Conservation (phyloP, 2,797 vertebrate species). For the Huso huso region DNA sequence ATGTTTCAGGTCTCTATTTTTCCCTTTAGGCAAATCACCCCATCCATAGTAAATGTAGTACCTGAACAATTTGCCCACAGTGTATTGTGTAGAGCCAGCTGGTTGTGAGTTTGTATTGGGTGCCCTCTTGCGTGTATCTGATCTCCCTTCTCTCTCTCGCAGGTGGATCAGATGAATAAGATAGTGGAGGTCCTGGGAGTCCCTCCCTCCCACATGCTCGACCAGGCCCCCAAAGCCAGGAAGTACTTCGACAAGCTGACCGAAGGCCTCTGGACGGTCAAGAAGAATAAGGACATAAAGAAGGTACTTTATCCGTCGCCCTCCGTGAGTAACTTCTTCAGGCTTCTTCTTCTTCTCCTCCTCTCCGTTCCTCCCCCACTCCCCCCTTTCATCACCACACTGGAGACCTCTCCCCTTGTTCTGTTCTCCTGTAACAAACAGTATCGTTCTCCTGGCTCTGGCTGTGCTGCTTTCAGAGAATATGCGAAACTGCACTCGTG, state of each 20-base stretch:
- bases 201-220: slow-evolving; percentile 86
- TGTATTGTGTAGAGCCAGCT: too few species aligned
- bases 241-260: slow-evolving; percentile 92
- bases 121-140: background rate
- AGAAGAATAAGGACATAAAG: slow-evolving; percentile 89
- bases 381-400: slow-evolving; percentile 5
- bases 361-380: background rate
- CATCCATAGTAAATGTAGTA: too few species aligned
- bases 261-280: slow-evolving; percentile 85
- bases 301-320: slow-evolving; percentile 69
- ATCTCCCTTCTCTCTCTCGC: background rate
- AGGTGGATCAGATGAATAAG: slow-evolving; percentile 95
- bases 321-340: slow-evolving; percentile 39
- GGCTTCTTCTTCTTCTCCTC: slow-evolving; percentile 23
- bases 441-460: too few species aligned
- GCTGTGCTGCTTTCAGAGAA: too few species aligned
- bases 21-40: background rate
- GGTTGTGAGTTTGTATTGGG: background rate
- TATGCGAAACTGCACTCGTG: too few species aligned
- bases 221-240: slow-evolving; percentile 86
- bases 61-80: too few species aligned
- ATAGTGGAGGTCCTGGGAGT: slow-evolving; percentile 88
- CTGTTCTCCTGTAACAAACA: too few species aligned
- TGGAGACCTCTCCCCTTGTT: too few species aligned
- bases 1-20: background rate